Base-by-base conservation (phyloP, 2,888 invertebrate species). In the Hanleya hanleyi region DNA sequence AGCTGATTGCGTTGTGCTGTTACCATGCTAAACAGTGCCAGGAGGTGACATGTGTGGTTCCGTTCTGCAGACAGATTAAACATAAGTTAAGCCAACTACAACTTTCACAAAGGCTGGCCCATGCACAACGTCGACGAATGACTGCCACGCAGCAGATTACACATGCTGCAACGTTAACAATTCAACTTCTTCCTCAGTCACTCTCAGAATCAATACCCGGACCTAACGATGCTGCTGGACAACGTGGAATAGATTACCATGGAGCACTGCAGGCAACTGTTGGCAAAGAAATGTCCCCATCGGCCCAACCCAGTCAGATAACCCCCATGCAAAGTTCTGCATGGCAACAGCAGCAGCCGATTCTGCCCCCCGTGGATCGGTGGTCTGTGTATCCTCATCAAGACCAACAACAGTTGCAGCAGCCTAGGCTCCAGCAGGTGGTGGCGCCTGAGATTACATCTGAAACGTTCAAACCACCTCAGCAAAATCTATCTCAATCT, bases 21-120 rank as follows among this genome's bases (percentile, higher is more conserved):
- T 99, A 98, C 92, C 99, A 99, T 91, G 99, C 99, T 65, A 99
- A 99, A 92, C 97, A 98, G 92, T 99, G 99, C 92, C 91, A 91
- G 81, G 93, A 92, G 84, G 95, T 94, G 78, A 98, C 98, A 92
- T 99, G 98, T 92, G 96, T 96, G 75, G 99, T 99, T 90, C 99
- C 99, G 79, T 99, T 99, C 95, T 99, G 99, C 93, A 95, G 95
- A 87, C 98, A 97, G 90, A 98, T 99, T 90, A 98, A 99, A 91
- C 96, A 97, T 91, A 99, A 99, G 92, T 92, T 99, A 85, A 96
- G 97, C 88, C 98, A 99, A 91, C 99, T 99, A 91, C 98, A 99
- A 91, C 92, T 97, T 78, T 97, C 98, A 88, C 97, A 97, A 91
- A 93, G 97, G 87, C 92, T 98, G 84, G 97, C 98, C 91, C 98